A percentile compares a stretch with the other conserved stretches of the same genome.
phyloP scores from a whole-genome alignment of 2,888 invertebrate genomes.

The Eristalinus sepulchralis region DNA sequence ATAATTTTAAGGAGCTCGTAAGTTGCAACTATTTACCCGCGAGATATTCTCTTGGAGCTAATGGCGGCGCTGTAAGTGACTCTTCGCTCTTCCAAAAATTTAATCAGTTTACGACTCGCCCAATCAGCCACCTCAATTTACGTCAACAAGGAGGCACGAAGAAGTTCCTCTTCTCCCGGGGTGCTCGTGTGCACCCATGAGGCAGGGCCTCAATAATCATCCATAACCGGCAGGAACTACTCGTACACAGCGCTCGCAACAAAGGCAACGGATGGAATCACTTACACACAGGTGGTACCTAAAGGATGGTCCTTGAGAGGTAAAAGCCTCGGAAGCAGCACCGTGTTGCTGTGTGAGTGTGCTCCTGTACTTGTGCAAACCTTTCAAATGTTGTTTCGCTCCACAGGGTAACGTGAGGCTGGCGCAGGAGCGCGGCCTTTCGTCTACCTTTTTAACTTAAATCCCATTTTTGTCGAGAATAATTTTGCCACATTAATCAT shows the following conservation, averaged over 20 bases:
- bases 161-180: conserved; percentile 33
- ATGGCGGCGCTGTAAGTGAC: not conserved
- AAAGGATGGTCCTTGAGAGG: conserved; percentile 43
- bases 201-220: conserved; percentile 54
- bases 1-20: conserved; percentile 51
- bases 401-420: not conserved
- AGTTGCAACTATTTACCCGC: conserved; percentile 46
- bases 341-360: conserved; percentile 7
- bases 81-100: conserved; percentile 13
- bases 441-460: conserved; percentile 30
- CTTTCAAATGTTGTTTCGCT: not conserved
- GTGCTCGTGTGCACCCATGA: conserved; percentile 26
- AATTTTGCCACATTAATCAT: conserved; percentile 66
- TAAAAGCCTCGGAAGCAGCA: conserved; percentile 46
- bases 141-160: conserved; percentile 4
- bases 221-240: conserved; percentile 25
- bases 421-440: not conserved
- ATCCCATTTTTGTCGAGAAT: conserved; percentile 49
- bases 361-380: not conserved
- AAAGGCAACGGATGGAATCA: conserved; percentile 53
- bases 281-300: conserved; percentile 61
- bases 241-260: conserved; percentile 20
- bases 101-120: conserved; percentile 37
- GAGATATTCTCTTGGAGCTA: conserved; percentile 4
- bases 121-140: conserved; percentile 25